phyloP scores from a whole-genome alignment of 2,888 invertebrate genomes.

The Physocephala rufipes region DNA sequence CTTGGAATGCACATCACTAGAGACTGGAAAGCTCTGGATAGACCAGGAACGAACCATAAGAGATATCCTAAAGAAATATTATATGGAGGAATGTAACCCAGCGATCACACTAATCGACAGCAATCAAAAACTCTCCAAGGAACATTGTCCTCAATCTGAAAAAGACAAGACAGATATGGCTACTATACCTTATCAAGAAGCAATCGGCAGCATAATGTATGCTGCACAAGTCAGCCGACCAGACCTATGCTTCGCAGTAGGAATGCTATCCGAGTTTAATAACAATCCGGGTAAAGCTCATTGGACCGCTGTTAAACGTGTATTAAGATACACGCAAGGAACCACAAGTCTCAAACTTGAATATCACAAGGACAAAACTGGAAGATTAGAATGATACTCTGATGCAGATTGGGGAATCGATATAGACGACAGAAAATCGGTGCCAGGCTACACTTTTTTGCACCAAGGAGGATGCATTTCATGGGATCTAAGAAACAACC shows the following conservation, averaged over 20 bases:
- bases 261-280: conserved; percentile 38
- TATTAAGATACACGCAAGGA: conserved; percentile 21
- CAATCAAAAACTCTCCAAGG: conserved; percentile 10
- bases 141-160: not conserved
- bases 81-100: conserved; percentile 21
- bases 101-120: conserved; percentile 12
- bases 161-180: conserved; percentile 7
- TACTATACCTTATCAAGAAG: conserved; percentile 43
- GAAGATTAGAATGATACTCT: conserved; percentile 31
- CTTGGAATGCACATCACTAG: conserved; percentile 9
- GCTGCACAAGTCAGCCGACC: conserved; percentile 40
- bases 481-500: conserved; percentile 37
- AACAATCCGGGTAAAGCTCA: conserved; percentile 36
- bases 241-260: conserved; percentile 43
- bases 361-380: conserved; percentile 7
- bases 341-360: conserved; percentile 28
- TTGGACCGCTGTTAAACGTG: conserved; percentile 42
- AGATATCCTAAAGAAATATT: conserved; percentile 9
- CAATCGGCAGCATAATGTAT: conserved; percentile 43
- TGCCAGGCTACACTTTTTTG: conserved; percentile 5
- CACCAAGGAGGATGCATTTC: conserved; percentile 39
- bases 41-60: conserved; percentile 14
- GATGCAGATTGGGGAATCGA: conserved; percentile 41
- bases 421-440: conserved; percentile 28
- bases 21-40: conserved; percentile 15